Evolutionary conservation across 2,888 invertebrate genomes (phyloP).

Genomic region (Lithophane leautieri): DNA sequence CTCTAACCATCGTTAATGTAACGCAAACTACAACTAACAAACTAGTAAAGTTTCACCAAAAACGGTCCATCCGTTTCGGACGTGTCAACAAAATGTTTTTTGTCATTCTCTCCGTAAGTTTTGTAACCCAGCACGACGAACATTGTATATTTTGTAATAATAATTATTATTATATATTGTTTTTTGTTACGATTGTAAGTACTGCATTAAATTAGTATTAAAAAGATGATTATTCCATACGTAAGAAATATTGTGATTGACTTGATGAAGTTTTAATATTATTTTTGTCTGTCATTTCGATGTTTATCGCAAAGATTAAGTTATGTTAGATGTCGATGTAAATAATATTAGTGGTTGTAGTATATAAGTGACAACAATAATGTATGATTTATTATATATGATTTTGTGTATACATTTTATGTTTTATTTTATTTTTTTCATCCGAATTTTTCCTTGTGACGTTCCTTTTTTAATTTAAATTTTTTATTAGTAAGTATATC

Average conservation of each 20-base stretch:
- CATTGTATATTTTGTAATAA: conserved; percentile 85
- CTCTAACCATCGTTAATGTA: conserved; percentile 52
- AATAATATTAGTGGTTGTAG: conserved; percentile 65
- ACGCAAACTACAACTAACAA: conserved; percentile 41
- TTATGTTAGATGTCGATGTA: conserved; percentile 66
- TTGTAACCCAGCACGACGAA: conserved; percentile 59
- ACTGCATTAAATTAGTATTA: conserved; percentile 75
- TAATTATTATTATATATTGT: conserved; percentile 69
- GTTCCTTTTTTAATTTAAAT: background rate
- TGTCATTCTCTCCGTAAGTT: conserved; percentile 59
- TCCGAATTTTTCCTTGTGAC: conserved; percentile 5
- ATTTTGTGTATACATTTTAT: conserved; percentile 72
- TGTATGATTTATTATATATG: conserved; percentile 72
- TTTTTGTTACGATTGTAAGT: conserved; percentile 70
- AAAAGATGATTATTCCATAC: conserved; percentile 77
- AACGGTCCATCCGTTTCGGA: conserved; percentile 65
- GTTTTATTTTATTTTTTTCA: conserved; percentile 60
- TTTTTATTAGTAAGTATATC: background rate
- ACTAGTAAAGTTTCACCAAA: conserved; percentile 61
- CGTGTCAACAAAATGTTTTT: conserved; percentile 59
- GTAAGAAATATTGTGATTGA: conserved; percentile 76
- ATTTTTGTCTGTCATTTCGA: conserved; percentile 59
- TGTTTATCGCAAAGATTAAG: conserved; percentile 66
- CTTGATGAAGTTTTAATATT: conserved; percentile 51
- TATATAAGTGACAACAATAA: conserved; percentile 67